phyloP scores from a whole-genome alignment of 2,888 invertebrate genomes.

The Branchipolynoe longqiensis region DNA sequence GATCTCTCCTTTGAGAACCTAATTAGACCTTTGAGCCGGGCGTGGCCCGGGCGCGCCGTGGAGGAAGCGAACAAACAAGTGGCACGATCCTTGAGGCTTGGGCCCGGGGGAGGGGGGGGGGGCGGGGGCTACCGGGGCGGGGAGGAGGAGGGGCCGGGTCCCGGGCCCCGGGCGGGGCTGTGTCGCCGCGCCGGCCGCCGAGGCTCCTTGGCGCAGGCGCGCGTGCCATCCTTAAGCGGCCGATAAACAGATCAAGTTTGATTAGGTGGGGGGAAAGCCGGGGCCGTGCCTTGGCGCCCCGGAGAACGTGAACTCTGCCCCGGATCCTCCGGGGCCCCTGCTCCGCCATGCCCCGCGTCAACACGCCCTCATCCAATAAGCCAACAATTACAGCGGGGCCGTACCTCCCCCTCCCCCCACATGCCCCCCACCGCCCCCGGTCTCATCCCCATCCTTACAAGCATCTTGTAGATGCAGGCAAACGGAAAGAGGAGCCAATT shows the following conservation, averaged over 20 bases:
- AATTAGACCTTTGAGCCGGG: slow-evolving; percentile 41
- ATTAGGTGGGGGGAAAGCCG: slow-evolving; percentile 25
- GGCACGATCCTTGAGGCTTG: slow-evolving; percentile 38
- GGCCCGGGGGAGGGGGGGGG: not conserved
- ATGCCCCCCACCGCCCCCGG: not conserved
- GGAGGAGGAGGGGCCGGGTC: not conserved
- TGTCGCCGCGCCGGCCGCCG: not conserved
- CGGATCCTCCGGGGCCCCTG: not conserved
- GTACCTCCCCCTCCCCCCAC: slow-evolving; percentile 13
- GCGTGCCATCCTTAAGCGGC: slow-evolving; percentile 27
- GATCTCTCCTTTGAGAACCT: slow-evolving; percentile 43
- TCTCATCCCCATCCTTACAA: not conserved
- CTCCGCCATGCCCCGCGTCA: slow-evolving; percentile 1
- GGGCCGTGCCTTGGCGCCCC: slow-evolving; percentile 26
- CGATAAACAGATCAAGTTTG: slow-evolving; percentile 39
- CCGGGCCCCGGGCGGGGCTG: not conserved
- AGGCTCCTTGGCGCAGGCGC: slow-evolving; percentile 5
- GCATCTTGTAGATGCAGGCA: slow-evolving; percentile 42
- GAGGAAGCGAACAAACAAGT: slow-evolving; percentile 42
- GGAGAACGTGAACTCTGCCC: slow-evolving; percentile 23
- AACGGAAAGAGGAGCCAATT: slow-evolving; percentile 2
- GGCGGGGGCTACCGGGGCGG: not conserved
- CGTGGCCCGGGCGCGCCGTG: slow-evolving; percentile 30
- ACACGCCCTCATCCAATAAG: slow-evolving; percentile 52
- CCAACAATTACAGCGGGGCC: slow-evolving; percentile 6